phyloP scores from a whole-genome alignment of 2,888 invertebrate species.

The Timema cristinae region DNA sequence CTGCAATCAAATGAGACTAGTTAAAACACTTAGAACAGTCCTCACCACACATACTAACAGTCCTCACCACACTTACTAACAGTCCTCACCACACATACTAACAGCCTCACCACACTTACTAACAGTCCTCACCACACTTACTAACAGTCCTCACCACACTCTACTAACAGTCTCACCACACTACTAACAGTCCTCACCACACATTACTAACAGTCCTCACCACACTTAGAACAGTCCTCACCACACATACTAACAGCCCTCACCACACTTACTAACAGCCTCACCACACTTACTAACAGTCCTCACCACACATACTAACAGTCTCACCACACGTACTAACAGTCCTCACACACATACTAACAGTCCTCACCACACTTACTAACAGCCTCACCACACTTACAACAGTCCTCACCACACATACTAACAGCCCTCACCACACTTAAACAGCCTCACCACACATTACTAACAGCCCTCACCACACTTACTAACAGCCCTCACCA shows the following conservation, averaged over 20 bases:
- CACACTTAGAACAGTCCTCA: not conserved
- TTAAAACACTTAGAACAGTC: not conserved
- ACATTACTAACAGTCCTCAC: not conserved
- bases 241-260: not conserved
- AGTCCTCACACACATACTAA: not conserved
- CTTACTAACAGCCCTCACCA: not conserved
- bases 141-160: not conserved
- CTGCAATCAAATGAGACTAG: not conserved
- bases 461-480: not conserved
- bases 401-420: not conserved
- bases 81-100: not conserved
- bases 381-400: not conserved
- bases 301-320: not conserved
- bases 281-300: not conserved
- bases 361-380: not conserved
- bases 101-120: not conserved
- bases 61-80: not conserved
- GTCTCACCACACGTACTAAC: not conserved
- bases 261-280: not conserved
- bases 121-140: not conserved
- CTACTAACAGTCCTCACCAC: not conserved
- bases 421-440: not conserved
- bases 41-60: not conserved
- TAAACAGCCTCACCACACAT: too few relatives aligned
- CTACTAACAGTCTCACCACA: not conserved